Base-by-base conservation (phyloP, 2,113 vertebrate genomes). In the Chlorodrepanis virens region DNA sequence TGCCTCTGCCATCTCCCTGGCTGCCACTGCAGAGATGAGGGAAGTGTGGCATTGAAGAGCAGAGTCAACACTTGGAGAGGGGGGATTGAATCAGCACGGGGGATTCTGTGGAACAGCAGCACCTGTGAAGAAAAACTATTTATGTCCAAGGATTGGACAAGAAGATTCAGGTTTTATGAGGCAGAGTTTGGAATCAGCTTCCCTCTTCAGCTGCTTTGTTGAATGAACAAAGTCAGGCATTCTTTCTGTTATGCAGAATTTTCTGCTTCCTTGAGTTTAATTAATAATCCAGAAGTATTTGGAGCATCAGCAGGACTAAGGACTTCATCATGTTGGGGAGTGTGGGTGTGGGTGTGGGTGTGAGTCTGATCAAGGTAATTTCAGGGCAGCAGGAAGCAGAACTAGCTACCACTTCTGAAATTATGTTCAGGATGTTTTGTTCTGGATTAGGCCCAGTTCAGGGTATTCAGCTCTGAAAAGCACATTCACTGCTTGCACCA, bases 291-390 rank as follows among this genome's bases (percentile, higher is more conserved):
- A 37, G 8, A 90, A 61, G 5, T 56, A 37, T 71, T 39, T 64
- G 27, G 37, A 56, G 9, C 11, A 72, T 39, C 15, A 25, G 35
- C 20, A 68, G 56, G 49, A 50, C 22, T 82, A 40, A 35, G 40
- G 11, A 40, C 28, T 61, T 70, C 24, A 49, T 20, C 2, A 3
- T 24, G 12, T 13, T 1, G 1, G 4, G 29, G 37, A 9, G 8
- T 42, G 17, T 44, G 39, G 8, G 12, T 40, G 17, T n/a, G 11
- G 16, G 8, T 40, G 17, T n/a, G 11, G 16, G 8, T 22, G 13
- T 47, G 6, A 11, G 14, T 60, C 0, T 1, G 35, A 65, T 25
- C 15, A 74, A 45, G 5, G 29, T 25, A 5, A 40, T 13, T 27
- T 47, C 4, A 6, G 37, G 21, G 12, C 37, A 82, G 45, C 13